Evolutionary conservation across 2,797 vertebrate species (phyloP).

Genomic region (Spondyliosoma cantharus): DNA sequence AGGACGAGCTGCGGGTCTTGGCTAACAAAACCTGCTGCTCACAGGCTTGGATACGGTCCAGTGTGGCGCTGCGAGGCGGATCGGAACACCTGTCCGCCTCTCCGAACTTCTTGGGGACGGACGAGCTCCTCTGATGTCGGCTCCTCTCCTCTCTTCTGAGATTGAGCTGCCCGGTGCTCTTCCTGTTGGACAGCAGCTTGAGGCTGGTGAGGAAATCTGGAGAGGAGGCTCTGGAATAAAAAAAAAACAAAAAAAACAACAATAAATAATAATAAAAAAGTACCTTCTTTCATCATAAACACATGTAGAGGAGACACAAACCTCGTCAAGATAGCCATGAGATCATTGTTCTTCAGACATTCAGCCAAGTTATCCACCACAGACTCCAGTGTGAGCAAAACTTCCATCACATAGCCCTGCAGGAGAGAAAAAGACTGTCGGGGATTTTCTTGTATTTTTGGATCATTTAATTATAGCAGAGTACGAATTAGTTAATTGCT

Average conservation of each 20-base stretch:
- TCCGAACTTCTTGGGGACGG: conserved; percentile 97
- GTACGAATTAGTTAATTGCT: not conserved
- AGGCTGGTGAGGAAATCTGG: conserved; percentile 91
- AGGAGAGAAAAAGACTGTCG: conserved; percentile 26
- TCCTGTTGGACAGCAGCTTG: conserved; percentile 91
- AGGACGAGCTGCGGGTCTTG: conserved; percentile 88
- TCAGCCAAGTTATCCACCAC: conserved; percentile 98
- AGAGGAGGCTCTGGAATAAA: conserved; percentile 89
- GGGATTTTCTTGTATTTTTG: not conserved
- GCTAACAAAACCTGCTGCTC: conserved; percentile 89
- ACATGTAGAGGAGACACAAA: conserved; percentile 66
- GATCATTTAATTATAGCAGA: conserved; percentile 7
- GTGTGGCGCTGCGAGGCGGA: conserved; percentile 94
- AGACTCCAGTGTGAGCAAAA: conserved; percentile 95
- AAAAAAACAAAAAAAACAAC: too few relatives aligned
- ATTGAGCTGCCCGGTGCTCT: conserved; percentile 95
- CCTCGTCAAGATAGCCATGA: conserved; percentile 92
- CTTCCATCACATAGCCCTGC: conserved; percentile 98
- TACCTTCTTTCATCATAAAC: not conserved
- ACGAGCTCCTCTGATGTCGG: conserved; percentile 97
- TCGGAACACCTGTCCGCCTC: conserved; percentile 87
- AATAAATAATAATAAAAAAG: too few relatives aligned
- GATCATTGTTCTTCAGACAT: conserved; percentile 95
- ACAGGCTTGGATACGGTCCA: conserved; percentile 96
- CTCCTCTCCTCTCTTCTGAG: conserved; percentile 87